phyloP scores from a whole-genome alignment of 2,888 invertebrate species.

The Parascotia fuliginaria region DNA sequence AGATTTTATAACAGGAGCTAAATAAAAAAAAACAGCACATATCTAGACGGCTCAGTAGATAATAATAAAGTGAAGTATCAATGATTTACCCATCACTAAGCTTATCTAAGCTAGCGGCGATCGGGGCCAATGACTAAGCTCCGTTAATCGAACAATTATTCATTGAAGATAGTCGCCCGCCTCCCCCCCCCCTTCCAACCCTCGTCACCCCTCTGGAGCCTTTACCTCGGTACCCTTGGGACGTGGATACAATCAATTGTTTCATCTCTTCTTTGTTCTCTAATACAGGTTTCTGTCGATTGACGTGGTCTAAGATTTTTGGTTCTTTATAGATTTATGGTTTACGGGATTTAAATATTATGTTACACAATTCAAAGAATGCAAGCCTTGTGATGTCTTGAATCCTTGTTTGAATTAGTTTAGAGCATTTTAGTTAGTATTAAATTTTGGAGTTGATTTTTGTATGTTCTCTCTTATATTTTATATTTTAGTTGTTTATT shows the following conservation, averaged over 20 bases:
- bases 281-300: slow-evolving; percentile 30
- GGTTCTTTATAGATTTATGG: neutral
- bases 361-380: neutral
- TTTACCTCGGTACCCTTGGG: slow-evolving; percentile 17
- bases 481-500: no score
- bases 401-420: no score
- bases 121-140: slow-evolving; percentile 75
- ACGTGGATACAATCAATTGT: slow-evolving; percentile 23
- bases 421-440: no score
- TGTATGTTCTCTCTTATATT: no score
- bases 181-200: slow-evolving; percentile 17
- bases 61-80: neutral
- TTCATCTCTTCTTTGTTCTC: slow-evolving; percentile 20
- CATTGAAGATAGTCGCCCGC: slow-evolving; percentile 65
- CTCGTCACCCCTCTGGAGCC: slow-evolving; percentile 30
- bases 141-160: slow-evolving; percentile 83
- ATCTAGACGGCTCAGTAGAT: no score
- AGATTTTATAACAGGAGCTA: no score
- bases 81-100: slow-evolving; percentile 42
- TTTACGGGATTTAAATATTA: neutral
- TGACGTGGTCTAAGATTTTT: slow-evolving; percentile 33
- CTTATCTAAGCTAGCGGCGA: slow-evolving; percentile 63
- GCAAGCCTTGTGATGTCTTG: no score
- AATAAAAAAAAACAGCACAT: no score
- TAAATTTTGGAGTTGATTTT: no score